Evolutionary conservation across 2,113 vertebrate species (phyloP).

Genomic region (Dunckerocampus dactyliophorus): DNA sequence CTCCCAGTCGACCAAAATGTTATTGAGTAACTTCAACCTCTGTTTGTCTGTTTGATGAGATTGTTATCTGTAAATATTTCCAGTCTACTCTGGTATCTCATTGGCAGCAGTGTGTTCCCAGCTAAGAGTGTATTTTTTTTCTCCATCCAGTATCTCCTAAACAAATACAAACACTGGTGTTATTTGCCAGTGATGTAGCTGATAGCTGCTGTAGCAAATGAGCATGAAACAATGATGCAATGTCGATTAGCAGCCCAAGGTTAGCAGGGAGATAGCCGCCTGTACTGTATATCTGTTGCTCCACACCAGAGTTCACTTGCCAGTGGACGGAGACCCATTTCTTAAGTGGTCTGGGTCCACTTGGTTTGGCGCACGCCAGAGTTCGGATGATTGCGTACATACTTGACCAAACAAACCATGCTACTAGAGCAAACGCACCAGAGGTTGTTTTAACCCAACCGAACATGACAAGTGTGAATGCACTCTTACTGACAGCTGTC

Average conservation of each 20-base stretch:
- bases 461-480: not conserved
- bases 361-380: no score
- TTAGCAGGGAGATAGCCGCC: constrained; percentile 34
- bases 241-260: constrained; percentile 55
- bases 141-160: constrained; percentile 34
- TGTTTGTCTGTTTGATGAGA: constrained; percentile 61
- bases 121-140: constrained; percentile 61
- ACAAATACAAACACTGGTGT: constrained; percentile 59
- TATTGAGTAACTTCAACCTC: constrained; percentile 21
- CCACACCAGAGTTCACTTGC: not conserved
- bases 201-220: constrained; percentile 60
- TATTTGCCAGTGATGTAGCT: constrained; percentile 63
- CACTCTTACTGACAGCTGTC: constrained; percentile 50
- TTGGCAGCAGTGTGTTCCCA: constrained; percentile 42
- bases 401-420: no score
- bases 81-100: constrained; percentile 46
- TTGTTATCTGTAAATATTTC: constrained; percentile 67
- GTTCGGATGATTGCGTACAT: no score
- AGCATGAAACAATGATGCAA: constrained; percentile 49
- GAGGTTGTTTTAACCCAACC: not conserved
- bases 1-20: constrained; percentile 11
- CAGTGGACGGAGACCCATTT: not conserved
- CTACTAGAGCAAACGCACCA: no score
- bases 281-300: not conserved
- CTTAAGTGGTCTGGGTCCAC: not conserved